Conservation (phyloP, 2,797 vertebrate genomes). For the Catostomus latipinnis region DNA sequence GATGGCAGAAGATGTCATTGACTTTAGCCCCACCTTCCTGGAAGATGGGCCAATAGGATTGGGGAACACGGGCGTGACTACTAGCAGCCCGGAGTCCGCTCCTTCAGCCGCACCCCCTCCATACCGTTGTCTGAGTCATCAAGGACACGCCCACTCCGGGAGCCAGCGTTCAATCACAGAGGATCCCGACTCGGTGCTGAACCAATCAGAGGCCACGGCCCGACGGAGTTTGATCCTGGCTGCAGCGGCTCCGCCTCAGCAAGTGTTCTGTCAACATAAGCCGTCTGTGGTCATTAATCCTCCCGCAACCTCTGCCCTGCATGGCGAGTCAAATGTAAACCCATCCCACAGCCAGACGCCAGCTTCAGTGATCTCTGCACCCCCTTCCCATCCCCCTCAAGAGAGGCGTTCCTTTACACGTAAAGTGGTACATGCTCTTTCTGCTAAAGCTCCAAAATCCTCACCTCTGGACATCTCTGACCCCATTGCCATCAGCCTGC, state of each 20-base stretch:
- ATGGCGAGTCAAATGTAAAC: conserved; percentile 50
- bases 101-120: conserved; percentile 68
- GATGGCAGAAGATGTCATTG: conserved; percentile 77
- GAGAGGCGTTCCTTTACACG: conserved; percentile 70
- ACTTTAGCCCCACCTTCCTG: conserved; percentile 77
- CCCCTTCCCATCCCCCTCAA: conserved; percentile 54
- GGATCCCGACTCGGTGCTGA: conserved; percentile 71
- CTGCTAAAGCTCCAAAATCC: conserved; percentile 64
- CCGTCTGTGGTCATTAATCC: conserved; percentile 55
- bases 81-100: conserved; percentile 60
- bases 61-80: conserved; percentile 62
- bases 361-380: conserved; percentile 25
- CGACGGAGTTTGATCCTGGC: conserved; percentile 68
- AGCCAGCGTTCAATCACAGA: conserved; percentile 68
- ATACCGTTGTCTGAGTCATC: conserved; percentile 76
- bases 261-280: conserved; percentile 68
- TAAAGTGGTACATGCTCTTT: conserved; percentile 68
- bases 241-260: conserved; percentile 61
- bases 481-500: conserved; percentile 78
- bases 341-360: conserved; percentile 65
- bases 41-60: conserved; percentile 69
- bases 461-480: conserved; percentile 77
- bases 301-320: conserved; percentile 60
- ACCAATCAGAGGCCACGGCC: conserved; percentile 67
- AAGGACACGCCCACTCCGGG: conserved; percentile 58